A percentile compares a stretch with the other conserved stretches of the same genome.
Evolutionary conservation across 2,888 invertebrate genomes (phyloP).

Genomic region (Cantharis rufa): DNA sequence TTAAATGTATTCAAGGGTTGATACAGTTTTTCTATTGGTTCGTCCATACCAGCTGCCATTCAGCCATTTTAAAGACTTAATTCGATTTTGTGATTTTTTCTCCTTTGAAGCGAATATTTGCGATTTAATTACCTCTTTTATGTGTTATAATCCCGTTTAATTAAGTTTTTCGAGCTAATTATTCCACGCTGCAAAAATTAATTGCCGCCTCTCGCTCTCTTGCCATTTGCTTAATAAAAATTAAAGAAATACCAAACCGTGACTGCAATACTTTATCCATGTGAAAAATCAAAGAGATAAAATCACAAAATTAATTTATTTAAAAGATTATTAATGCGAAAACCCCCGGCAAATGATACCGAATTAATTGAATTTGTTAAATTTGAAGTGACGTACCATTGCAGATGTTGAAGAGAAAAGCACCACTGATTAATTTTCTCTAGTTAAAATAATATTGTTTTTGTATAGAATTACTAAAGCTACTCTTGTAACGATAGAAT

Average conservation of each 20-base stretch:
- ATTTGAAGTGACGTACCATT: neutral
- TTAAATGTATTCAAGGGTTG: constrained; percentile 26
- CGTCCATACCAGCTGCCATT: constrained; percentile 17
- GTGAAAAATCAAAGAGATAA: neutral
- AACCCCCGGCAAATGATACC: neutral
- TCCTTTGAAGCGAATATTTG: neutral
- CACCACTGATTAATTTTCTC: constrained; percentile 18
- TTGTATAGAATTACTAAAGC: constrained; percentile 33
- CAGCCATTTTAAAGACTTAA: constrained; percentile 11
- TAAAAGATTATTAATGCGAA: neutral
- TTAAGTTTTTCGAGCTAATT: constrained; percentile 15
- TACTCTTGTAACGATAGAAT: constrained; percentile 29
- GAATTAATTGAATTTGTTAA: neutral
- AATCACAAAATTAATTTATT: neutral
- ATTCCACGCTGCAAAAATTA: constrained; percentile 7
- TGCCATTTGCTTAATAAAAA: constrained; percentile 4
- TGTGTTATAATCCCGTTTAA: constrained; percentile 1
- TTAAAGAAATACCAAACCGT: constrained; percentile 9
- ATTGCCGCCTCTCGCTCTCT: neutral
- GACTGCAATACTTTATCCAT: neutral
- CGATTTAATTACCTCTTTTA: neutral
- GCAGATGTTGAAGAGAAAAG: constrained; percentile 17
- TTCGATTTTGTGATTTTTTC: neutral
- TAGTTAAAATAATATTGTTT: constrained; percentile 35
- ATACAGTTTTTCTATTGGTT: constrained; percentile 17